A percentile compares a stretch with the other conserved stretches of the same genome.
These are phyloP conservation scores for Colletes latitarsis DNA, from an alignment of 1,140 invertebrate species.

Conservation along the genomic window DNA sequence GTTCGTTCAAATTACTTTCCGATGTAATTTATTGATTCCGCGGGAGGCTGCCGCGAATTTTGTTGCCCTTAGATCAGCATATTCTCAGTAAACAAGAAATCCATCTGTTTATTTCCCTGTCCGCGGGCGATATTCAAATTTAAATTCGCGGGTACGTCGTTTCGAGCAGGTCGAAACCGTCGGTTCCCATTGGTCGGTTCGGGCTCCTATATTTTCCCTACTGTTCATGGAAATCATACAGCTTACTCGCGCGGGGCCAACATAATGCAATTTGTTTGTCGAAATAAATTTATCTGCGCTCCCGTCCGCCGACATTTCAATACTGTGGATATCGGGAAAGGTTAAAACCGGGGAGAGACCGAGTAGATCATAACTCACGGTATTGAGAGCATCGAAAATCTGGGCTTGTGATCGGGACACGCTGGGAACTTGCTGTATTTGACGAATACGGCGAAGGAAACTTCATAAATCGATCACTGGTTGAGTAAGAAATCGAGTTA, in stretches of 20 bases:
- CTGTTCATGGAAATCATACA: background rate
- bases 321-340: background rate
- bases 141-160: background rate
- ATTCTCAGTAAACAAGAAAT: conserved; percentile 26
- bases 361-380: no score
- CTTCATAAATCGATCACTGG: no score
- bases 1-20: background rate
- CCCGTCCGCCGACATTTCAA: background rate
- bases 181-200: background rate
- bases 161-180: background rate
- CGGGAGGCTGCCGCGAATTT: background rate
- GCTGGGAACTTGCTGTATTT: no score
- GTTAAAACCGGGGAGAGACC: background rate
- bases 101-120: conserved; percentile 9
- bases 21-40: conserved; percentile 1
- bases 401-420: no score
- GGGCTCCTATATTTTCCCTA: background rate
- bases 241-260: background rate
- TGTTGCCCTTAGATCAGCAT: conserved; percentile 15
- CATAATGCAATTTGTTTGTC: conserved; percentile 5
- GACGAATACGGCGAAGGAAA: no score
- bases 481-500: no score
- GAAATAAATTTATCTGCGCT: conserved; percentile 12
- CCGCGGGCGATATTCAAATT: background rate
- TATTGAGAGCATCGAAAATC: no score